Evolutionary conservation across 1,140 invertebrate species (phyloP).

Genomic region (Oscheius sp.): DNA sequence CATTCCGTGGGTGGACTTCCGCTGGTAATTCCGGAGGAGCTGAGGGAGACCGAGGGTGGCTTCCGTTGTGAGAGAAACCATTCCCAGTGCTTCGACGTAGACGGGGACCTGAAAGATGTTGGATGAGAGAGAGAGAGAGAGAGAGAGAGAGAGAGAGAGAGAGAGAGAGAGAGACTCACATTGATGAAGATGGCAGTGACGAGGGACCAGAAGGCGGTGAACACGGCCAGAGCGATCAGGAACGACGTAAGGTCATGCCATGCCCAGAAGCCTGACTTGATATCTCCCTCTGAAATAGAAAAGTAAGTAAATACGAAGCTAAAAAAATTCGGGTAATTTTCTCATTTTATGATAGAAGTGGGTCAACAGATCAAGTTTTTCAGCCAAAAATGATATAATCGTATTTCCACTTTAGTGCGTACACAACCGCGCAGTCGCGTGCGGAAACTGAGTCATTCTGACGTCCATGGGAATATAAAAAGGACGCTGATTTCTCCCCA

Average conservation of each 20-base stretch:
- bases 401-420: too few relatives aligned
- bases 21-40: constrained; percentile 80
- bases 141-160: background rate
- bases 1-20: constrained; percentile 92
- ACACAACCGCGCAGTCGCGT: too few relatives aligned
- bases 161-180: constrained; percentile 59
- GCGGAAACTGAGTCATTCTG: too few relatives aligned
- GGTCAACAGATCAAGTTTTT: too few relatives aligned
- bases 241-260: constrained; percentile 98
- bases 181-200: constrained; percentile 84
- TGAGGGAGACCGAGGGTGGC: constrained; percentile 92
- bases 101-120: constrained; percentile 62
- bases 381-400: too few relatives aligned
- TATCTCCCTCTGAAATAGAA: constrained; percentile 56
- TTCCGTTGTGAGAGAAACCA: constrained; percentile 89
- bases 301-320: too few relatives aligned
- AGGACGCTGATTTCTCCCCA: too few relatives aligned
- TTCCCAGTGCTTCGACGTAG: constrained; percentile 84
- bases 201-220: constrained; percentile 76
- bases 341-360: too few relatives aligned
- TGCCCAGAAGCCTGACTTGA: constrained; percentile 83
- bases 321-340: too few relatives aligned
- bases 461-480: too few relatives aligned
- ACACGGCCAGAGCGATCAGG: constrained; percentile 82
- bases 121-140: background rate